Evolutionary conservation across 2,888 invertebrate species (phyloP).

Genomic region (Macaria liturata): DNA sequence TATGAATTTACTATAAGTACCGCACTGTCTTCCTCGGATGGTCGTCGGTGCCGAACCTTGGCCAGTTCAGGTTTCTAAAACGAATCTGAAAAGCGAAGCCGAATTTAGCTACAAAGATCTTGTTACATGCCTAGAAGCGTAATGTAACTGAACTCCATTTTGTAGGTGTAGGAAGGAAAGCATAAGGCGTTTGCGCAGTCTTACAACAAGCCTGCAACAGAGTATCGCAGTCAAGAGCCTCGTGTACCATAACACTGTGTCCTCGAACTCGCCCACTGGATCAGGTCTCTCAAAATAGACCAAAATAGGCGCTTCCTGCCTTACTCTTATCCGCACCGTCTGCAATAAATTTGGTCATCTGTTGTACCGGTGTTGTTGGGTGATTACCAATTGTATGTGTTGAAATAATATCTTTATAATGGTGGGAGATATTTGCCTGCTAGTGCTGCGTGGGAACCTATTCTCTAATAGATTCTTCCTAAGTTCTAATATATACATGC

Average conservation of each 20-base stretch:
- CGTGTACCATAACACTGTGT: constrained; percentile 14
- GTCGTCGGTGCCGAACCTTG: no score
- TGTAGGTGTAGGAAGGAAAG: no score
- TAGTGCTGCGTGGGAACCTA: background rate
- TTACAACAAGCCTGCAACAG: background rate
- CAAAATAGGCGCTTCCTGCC: constrained; percentile 56
- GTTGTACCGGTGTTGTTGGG: constrained; percentile 18
- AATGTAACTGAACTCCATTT: no score
- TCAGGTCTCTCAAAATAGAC: constrained; percentile 48
- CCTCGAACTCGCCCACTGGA: constrained; percentile 25
- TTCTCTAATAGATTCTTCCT: background rate
- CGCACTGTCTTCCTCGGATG: no score
- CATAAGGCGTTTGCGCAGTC: no score
- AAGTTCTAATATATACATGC: no score
- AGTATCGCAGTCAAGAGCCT: constrained; percentile 1
- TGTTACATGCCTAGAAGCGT: no score
- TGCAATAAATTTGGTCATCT: constrained; percentile 29
- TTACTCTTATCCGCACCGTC: constrained; percentile 23
- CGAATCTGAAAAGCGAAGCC: no score
- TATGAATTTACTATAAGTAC: no score
- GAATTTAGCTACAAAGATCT: no score
- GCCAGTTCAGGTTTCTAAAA: no score
- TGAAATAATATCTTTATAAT: constrained; percentile 22
- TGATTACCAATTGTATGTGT: constrained; percentile 31
- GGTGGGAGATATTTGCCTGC: no score